Conservation (phyloP, 2,888 invertebrate genomes). For the Megalurothrips usitatus region DNA sequence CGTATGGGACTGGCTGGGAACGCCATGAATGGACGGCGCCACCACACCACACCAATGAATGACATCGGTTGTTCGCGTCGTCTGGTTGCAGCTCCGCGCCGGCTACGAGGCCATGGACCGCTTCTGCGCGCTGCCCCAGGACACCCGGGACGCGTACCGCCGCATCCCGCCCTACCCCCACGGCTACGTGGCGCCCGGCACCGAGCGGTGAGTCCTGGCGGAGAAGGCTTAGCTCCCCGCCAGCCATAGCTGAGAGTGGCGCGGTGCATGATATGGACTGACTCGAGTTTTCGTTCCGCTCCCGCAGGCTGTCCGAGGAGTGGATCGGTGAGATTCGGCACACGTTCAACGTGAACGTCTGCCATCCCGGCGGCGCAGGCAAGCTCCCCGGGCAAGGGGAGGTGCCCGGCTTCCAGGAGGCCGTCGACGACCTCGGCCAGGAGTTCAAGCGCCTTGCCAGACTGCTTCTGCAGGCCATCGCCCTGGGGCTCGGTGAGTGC, state of each 20-base stretch:
- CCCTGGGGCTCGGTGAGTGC: constrained; percentile 1
- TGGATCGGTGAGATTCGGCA: constrained; percentile 13
- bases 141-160: constrained; percentile 14
- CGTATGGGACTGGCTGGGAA: too few relatives aligned
- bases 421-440: constrained; percentile 6
- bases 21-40: too few relatives aligned
- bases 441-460: constrained; percentile 14
- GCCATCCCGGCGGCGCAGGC: background rate
- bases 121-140: constrained; percentile 7
- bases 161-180: background rate
- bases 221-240: too few relatives aligned
- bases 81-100: background rate
- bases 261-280: too few relatives aligned
- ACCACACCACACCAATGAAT: background rate
- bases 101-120: constrained; percentile 23
- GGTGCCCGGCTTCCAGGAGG: constrained; percentile 7
- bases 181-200: constrained; percentile 16
- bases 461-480: constrained; percentile 12
- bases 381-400: background rate
- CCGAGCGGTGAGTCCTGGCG: background rate
- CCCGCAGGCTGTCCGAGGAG: constrained; percentile 12
- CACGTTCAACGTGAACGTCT: constrained; percentile 8
- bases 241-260: too few relatives aligned
- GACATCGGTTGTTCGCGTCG: background rate
- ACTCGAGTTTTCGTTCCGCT: background rate